These are phyloP conservation scores for Rhynchomys soricoides DNA, from an alignment of 2,113 vertebrate genomes.

Conservation along the genomic window DNA sequence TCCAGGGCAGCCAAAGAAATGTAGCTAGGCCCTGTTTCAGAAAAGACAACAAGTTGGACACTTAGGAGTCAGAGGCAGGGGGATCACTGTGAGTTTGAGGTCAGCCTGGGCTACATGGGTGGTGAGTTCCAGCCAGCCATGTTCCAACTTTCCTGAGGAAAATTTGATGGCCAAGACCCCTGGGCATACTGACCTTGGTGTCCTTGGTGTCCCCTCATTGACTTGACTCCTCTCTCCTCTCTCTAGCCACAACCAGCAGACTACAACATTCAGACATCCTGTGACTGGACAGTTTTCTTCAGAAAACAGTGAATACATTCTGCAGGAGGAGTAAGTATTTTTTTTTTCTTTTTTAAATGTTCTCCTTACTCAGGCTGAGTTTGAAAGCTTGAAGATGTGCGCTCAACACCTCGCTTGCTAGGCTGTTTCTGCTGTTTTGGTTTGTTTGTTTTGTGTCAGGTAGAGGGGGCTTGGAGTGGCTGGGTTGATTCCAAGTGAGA, in stretches of 20 bases:
- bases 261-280: slow-evolving; percentile 95
- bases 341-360: not conserved
- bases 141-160: not conserved
- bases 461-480: not conserved
- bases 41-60: not conserved
- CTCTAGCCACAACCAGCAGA: slow-evolving; percentile 96
- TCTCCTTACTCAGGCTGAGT: not conserved
- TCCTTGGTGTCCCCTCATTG: not conserved
- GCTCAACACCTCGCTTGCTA: slow-evolving; percentile 33
- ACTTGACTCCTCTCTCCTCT: slow-evolving; percentile 64
- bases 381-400: slow-evolving; percentile 31
- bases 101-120: not conserved
- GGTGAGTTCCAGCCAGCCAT: not conserved
- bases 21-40: not conserved
- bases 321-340: slow-evolving; percentile 95
- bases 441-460: not conserved
- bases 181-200: not conserved
- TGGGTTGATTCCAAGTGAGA: not conserved
- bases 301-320: slow-evolving; percentile 96
- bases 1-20: not conserved
- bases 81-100: not conserved
- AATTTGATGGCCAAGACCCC: not conserved
- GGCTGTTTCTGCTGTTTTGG: not conserved
- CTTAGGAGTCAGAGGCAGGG: not conserved
- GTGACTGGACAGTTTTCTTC: slow-evolving; percentile 96